These are phyloP conservation scores for Cataglyphis rosenhaueri DNA, from an alignment of 2,888 invertebrate genomes.

Conservation along the genomic window DNA sequence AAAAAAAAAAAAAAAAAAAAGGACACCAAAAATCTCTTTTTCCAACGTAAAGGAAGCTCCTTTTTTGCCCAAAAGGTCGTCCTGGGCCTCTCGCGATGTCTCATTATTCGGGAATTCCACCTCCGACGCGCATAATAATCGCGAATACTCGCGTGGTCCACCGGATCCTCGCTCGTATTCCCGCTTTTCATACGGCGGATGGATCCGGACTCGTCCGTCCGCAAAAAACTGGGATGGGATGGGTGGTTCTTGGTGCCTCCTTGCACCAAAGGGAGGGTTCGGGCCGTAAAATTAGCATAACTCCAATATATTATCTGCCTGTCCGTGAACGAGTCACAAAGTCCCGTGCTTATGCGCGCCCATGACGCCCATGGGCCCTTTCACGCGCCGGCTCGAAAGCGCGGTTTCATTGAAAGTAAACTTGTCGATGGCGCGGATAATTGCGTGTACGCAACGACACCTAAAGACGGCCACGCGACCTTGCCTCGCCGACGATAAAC, in stretches of 20 bases:
- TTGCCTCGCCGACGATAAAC: constrained; percentile 15
- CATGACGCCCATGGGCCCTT: constrained; percentile 34
- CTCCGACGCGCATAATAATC: constrained; percentile 58
- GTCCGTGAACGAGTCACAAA: constrained; percentile 59
- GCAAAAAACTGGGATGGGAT: constrained; percentile 60
- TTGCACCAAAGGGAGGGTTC: constrained; percentile 49
- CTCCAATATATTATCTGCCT: constrained; percentile 76
- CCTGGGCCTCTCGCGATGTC: constrained; percentile 29
- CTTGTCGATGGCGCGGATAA: constrained; percentile 46
- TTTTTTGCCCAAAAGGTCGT: constrained; percentile 23
- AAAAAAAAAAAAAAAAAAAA: too few relatives aligned
- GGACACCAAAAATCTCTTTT: neutral
- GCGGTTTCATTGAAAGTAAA: constrained; percentile 63
- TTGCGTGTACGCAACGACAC: constrained; percentile 36
- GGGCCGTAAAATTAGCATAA: constrained; percentile 80
- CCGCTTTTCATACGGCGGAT: constrained; percentile 55
- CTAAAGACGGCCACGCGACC: constrained; percentile 49
- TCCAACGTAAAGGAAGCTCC: neutral
- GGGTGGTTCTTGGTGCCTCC: constrained; percentile 54
- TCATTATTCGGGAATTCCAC: constrained; percentile 66
- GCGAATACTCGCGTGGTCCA: constrained; percentile 15
- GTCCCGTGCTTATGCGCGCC: constrained; percentile 54
- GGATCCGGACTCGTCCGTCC: constrained; percentile 35
- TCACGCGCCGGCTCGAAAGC: constrained; percentile 54
- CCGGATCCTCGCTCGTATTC: constrained; percentile 25